Base-by-base conservation (phyloP, 2,113 vertebrate genomes). In the Pachypanchax playfairii region DNA sequence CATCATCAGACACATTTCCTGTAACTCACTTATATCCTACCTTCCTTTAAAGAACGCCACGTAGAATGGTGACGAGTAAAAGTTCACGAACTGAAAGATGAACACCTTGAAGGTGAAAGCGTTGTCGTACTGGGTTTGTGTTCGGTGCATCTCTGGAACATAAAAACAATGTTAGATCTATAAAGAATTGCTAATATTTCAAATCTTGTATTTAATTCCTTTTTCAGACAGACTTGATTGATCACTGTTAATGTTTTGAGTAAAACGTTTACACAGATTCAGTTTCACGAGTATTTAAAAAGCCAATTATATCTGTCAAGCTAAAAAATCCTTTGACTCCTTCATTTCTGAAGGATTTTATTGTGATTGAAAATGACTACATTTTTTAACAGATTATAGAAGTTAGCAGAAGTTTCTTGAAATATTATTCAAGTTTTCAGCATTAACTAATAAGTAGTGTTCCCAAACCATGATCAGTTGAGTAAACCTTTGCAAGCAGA, bases 41-140 rank as follows among this genome's bases (percentile, higher is more conserved):
- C 91, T 91, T 76, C 93, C 93, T 86, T 93, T 94, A 80, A 94
- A 93, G 87, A 94, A 94, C 15, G 92, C 92, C 85, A 93, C 90
- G 1, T 91, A 94, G 83, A 93, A 94, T 0, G 93, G 92, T 1
- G 93, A 92, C 0, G 93, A 94, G 75, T 92, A 94, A 87, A 94
- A 93, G 80, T 89, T 91, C 67, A 94, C 91, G 79, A 92, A 93
- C 86, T 93, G 93, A 86, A 94, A 94, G 79, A 93, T 89, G 88
- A 94, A 94, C 39, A 93, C 93, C 62, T 93, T 94, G 75, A 93
- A 93, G 57, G 89, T 92, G 77, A 94, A 93, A 42, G 93, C 88
- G 1, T 93, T 93, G 58, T 94, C 93, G 8, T 91, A 91, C 66
- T 92, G 86, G 1, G 92, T 91, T 83, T 95, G 92, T 14, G 91